Base-by-base conservation (phyloP, 1,140 invertebrate genomes). In the Drosophila pseudoananassae region DNA sequence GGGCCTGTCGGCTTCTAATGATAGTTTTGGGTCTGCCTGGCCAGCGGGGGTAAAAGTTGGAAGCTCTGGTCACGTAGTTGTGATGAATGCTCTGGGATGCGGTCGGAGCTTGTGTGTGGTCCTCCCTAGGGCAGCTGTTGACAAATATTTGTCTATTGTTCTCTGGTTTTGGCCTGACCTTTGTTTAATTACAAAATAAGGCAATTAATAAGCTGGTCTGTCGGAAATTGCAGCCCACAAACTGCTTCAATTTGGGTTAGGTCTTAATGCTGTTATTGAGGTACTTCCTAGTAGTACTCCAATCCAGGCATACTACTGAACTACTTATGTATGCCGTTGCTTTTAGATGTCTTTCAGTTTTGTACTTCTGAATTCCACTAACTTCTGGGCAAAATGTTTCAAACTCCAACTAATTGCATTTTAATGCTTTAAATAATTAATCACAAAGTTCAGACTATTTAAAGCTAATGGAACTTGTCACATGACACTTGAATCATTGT, bases 111-210 rank as follows among this genome's bases (percentile, higher is more conserved):
- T 7, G 14, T 27, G 47, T 14, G 25, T 25, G 7, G 7, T 29
- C 27, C n/a, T 53, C 57, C 43, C 43, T 29, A 14, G 61, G 60
- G 58, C 54, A 49, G 55, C 78, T 61, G 47, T 76, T 79, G 81
- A 73, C 80, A 76, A 83, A 84, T 79, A 76, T 78, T 75, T 61
- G 49, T 54, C 27, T 33, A 43, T 15, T 7, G 56, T 61, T 20
- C 29, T 12, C 29, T 55, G 51, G 65, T 51, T 64, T 63, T 1
- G 14, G 17, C 14, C 43, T 61, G 73, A 69, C 80, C 82, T 76
- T 65, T 85, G 66, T 73, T 81, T 87, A 84, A 87, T 85, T 80
- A 76, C 57, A 61, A 87, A 80, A 58, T 47, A 60, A 38, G 61
- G 58, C 76, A 60, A 57, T 85, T 81, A 85, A 85, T 83, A 71